phyloP scores from a whole-genome alignment of 2,888 invertebrate genomes.

The Diarsia rubi region DNA sequence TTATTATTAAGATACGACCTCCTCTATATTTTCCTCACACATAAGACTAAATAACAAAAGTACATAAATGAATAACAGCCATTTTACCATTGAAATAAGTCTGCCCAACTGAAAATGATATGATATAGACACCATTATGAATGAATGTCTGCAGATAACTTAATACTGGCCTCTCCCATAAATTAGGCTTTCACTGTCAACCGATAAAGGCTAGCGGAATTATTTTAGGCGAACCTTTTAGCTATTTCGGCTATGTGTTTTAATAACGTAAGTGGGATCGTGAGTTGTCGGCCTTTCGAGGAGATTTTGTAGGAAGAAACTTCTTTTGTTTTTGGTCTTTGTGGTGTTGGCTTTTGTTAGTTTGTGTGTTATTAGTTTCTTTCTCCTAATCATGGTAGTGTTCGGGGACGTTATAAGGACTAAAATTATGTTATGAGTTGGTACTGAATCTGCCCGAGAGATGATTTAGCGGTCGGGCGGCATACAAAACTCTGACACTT shows the following conservation, averaged over 20 bases:
- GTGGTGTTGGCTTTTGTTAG: not conserved
- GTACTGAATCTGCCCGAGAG: no score
- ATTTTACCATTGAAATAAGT: slow-evolving; percentile 19
- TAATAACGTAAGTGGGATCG: slow-evolving; percentile 22
- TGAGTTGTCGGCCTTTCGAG: not conserved
- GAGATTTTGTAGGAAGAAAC: not conserved
- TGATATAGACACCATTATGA: slow-evolving; percentile 37
- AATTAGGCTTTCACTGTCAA: slow-evolving; percentile 42
- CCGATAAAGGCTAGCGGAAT: slow-evolving; percentile 31
- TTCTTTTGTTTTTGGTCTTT: not conserved
- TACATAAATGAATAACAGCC: slow-evolving; percentile 1
- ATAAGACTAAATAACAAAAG: not conserved
- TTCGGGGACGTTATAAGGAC: no score
- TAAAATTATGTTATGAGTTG: no score
- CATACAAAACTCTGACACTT: no score
- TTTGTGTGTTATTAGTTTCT: no score
- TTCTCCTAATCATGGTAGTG: no score
- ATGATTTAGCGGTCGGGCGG: no score
- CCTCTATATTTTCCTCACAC: not conserved
- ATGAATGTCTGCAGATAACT: slow-evolving; percentile 49
- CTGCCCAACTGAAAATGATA: slow-evolving; percentile 35
- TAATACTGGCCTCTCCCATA: slow-evolving; percentile 43
- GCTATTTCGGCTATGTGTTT: slow-evolving; percentile 18
- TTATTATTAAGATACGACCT: no score
- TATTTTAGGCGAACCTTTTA: slow-evolving; percentile 29